Evolutionary conservation across 2,113 vertebrate species (phyloP).

Genomic region (Burhinus bistriatus): DNA sequence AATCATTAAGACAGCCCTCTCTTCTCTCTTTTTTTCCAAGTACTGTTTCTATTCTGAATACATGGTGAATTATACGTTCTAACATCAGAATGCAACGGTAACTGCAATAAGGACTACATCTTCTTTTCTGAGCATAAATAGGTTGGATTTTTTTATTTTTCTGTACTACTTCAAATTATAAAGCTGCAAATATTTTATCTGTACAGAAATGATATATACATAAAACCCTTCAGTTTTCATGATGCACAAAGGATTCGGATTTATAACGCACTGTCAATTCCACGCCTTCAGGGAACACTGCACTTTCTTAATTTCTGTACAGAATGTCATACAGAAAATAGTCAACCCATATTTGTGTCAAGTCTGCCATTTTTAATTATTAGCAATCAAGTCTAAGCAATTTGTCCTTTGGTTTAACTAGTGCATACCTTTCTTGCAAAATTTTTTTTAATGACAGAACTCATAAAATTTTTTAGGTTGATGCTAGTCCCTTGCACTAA

Average conservation of each 20-base stretch:
- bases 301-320: conserved; percentile 54
- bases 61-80: neutral
- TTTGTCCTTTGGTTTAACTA: conserved; percentile 70
- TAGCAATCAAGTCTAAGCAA: conserved; percentile 51
- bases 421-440: conserved; percentile 48
- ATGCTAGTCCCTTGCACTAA: conserved; percentile 78
- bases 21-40: neutral
- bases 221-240: conserved; percentile 17
- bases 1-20: neutral
- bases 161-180: conserved; percentile 2
- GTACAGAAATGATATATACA: neutral
- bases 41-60: neutral
- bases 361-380: conserved; percentile 74
- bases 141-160: neutral
- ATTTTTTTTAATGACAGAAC: conserved; percentile 75
- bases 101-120: neutral
- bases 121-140: neutral
- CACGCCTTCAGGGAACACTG: conserved; percentile 1
- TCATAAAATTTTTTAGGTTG: conserved; percentile 79
- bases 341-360: conserved; percentile 31
- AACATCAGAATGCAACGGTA: neutral
- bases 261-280: conserved; percentile 31
- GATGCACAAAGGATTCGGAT: neutral
- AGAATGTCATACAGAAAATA: conserved; percentile 53
- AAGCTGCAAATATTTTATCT: conserved; percentile 23